Evolutionary conservation across 2,888 invertebrate species (phyloP), one percentile per base, ranked within the genome.

Genomic region (Eudasyphora cyanicolor): DNA sequence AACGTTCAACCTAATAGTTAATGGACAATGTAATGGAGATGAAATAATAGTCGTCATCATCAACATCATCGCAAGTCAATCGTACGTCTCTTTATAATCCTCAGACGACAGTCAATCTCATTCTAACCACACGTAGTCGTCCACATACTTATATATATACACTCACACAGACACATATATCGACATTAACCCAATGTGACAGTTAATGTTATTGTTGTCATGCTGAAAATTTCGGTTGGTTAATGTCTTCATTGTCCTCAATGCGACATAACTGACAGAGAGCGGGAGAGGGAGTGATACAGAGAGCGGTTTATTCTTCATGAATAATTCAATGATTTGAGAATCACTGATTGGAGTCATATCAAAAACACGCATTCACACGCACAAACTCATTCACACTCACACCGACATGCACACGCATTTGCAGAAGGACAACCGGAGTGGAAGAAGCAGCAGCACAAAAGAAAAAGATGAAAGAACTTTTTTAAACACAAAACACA

Each of bases 381-480:
- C 24, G 10, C 35, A 14, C 32, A 19, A n/a, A n/a, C 45, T 4
- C 14, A 45, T n/a, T 2, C 45, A n/a, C 32, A 27, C 24, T 27
- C 42, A 17, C 38, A 35, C 6, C 10, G 17, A 27, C 67, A 38
- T 24, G 12, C 19, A 32, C 32, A 54, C 54, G 38, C 19, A 64
- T 19, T 54, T 54, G 8, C 21, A 57, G n/a, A n/a, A n/a, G n/a
- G n/a, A n/a, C n/a, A n/a, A n/a, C n/a, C 32, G 32, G 38, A 19
- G 19, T 49, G n/a, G 35, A 32, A 64, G 17, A 17, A 17, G 62
- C 62, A 32, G 64, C 35, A 32, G 38, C 67, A 12, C 35, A 38
- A 71, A 21, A 51, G 42, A n/a, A 60, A 57, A 79, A 79, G 79
- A 79, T 74, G 76, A 76, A 79, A 79, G 76, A 12, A 45, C 67